Percentiles rank a stretch among this genome's conserved stretches.
Evolutionary conservation across 2,888 invertebrate genomes (phyloP).

Genomic region (Ariolimax columbianus): DNA sequence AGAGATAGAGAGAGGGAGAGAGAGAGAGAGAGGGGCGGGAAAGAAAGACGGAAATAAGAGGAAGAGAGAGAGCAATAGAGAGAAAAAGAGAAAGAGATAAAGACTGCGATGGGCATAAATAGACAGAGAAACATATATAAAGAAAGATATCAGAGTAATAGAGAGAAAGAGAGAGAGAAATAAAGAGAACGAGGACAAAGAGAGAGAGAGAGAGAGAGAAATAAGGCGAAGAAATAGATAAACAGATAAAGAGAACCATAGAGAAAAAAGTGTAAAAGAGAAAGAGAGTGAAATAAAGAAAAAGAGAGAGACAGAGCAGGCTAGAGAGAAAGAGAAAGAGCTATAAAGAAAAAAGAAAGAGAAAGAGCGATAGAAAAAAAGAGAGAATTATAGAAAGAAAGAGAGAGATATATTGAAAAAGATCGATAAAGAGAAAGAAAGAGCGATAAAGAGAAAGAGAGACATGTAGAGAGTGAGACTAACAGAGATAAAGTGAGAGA

Average conservation of each 20-base stretch:
- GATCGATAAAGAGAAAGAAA: too few relatives aligned
- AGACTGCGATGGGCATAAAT: not conserved
- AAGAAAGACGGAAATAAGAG: slow-evolving; percentile 3
- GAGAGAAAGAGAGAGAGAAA: not conserved
- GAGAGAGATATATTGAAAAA: not conserved
- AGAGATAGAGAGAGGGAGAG: too few relatives aligned
- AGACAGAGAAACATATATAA: not conserved
- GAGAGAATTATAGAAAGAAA: not conserved
- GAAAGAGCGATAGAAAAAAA: not conserved
- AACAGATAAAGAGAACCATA: not conserved
- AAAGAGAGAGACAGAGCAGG: not conserved
- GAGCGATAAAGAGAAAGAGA: not conserved
- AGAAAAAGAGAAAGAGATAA: too few relatives aligned
- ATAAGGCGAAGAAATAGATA: not conserved
- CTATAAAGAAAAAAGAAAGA: not conserved
- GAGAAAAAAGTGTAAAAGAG: not conserved
- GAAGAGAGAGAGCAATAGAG: not conserved
- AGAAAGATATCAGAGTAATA: not conserved
- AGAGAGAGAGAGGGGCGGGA: not conserved
- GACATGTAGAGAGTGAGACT: not conserved
- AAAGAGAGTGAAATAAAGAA: not conserved
- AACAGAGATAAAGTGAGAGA: not conserved
- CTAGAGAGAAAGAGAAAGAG: not conserved
- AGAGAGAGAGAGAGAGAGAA: not conserved
- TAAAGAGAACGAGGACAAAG: not conserved